Conservation (phyloP, 2,113 vertebrate genomes). For the Alethe castanea region DNA sequence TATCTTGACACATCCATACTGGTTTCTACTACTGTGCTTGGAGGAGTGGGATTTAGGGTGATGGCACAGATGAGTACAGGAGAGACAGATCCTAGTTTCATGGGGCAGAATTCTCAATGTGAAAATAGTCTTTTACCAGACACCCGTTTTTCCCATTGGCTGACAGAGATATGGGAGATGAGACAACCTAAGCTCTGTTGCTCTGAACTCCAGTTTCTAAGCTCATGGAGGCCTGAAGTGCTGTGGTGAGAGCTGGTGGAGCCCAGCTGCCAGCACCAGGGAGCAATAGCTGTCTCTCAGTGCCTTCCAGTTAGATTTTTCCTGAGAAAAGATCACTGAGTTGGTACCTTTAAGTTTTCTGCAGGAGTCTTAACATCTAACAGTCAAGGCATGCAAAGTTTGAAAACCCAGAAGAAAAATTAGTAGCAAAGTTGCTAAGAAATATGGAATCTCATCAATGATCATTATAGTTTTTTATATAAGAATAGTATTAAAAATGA, state of each 20-base stretch:
- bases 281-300: not conserved
- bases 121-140: not conserved
- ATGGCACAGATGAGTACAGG: not conserved
- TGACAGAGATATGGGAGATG: accelerated
- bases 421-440: not conserved
- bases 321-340: not conserved
- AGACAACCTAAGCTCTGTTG: not conserved
- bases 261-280: not conserved
- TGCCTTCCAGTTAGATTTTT: not conserved
- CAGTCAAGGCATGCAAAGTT: not conserved
- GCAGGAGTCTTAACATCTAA: not conserved
- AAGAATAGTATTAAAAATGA: not conserved
- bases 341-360: not conserved
- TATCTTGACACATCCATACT: not conserved
- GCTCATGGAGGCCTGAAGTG: not conserved
- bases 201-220: not conserved
- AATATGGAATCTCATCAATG: not conserved
- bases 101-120: not conserved
- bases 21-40: not conserved
- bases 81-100: not conserved
- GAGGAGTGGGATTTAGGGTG: not conserved
- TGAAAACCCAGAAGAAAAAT: not conserved
- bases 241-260: not conserved
- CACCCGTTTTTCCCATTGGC: not conserved
- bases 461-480: not conserved